Evolutionary conservation across 1,140 invertebrate species (phyloP), one percentile per base, ranked within the genome.

Genomic region (Bombus balteatus): DNA sequence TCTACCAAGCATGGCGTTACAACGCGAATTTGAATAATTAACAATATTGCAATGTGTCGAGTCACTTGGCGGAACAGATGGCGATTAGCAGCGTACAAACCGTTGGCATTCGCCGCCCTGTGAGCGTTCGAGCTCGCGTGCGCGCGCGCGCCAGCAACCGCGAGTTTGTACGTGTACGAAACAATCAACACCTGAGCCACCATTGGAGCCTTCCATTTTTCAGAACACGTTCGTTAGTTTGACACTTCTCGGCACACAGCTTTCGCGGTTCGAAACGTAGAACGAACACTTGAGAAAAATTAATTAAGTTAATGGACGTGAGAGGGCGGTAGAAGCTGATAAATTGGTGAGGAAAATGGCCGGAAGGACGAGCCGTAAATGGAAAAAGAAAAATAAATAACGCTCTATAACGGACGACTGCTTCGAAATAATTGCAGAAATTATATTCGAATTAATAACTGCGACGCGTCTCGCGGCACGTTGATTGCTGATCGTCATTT

Each of bases 21-120:
- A 62, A 65, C 37, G 72, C 77, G 86, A 86, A 87, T 86, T 81
- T 75, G 73, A 78, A 89, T 86, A 87, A 84, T 86, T 87, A 90
- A 89, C 88, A 85, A 87, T 88, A 80, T 88, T 87, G 88, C 85
- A 89, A 90, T 78, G 78, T 86, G 88, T 86, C 89, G 62, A 87
- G 88, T 90, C 88, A 87, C 88, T 87, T 88, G 81, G 82, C 75
- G 86, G 86, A 87, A 83, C 89, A 90, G 89, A 90, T 90, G 89
- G 89, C 88, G 88, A 90, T 90, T 85, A 85, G 86, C 85, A 65
- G 87, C 78, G 87, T 89, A 83, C 87, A 87, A 89, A 89, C 88
- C 88, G 88, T 86, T 81, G 89, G 88, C 88, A 70, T 73, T 85
- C 88, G 84, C 66, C 66, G 84, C 66, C 66, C 78, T 70, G 65